A percentile compares a stretch with the other conserved stretches of the same genome.
Conservation (phyloP, 2,113 vertebrate genomes). For the Solea solea region DNA sequence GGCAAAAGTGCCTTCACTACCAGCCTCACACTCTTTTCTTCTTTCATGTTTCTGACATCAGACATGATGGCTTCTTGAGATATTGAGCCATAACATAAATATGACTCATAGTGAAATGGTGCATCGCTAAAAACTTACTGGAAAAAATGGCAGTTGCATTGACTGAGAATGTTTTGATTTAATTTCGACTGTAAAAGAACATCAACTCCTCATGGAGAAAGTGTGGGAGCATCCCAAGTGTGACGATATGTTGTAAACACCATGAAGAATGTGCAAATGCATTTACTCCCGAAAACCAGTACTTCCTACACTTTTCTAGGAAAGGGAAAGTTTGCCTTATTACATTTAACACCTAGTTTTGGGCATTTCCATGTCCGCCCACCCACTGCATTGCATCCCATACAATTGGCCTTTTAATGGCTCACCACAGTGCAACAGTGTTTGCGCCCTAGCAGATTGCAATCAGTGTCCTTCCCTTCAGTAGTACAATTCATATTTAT, state of each 20-base stretch:
- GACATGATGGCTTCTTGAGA: constrained; percentile 53
- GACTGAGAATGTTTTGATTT: constrained; percentile 17
- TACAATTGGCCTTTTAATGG: constrained; percentile 87
- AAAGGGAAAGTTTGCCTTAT: constrained; percentile 78
- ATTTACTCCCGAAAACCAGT: constrained; percentile 65
- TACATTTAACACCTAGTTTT: constrained; percentile 85
- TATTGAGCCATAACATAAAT: constrained; percentile 53
- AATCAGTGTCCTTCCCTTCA: constrained; percentile 83
- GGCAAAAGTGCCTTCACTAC: constrained; percentile 57
- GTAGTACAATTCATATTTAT: constrained; percentile 90
- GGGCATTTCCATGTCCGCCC: constrained; percentile 84
- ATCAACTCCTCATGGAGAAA: background rate
- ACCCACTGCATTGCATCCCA: constrained; percentile 71
- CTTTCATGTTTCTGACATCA: constrained; percentile 62
- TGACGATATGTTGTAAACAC: constrained; percentile 20
- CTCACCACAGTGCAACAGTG: constrained; percentile 86
- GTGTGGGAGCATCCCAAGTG: background rate
- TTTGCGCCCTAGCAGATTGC: constrained; percentile 84
- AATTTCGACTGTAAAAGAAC: constrained; percentile 16
- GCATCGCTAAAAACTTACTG: constrained; percentile 47
- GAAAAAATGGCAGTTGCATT: constrained; percentile 27
- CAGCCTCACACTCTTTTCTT: constrained; percentile 63
- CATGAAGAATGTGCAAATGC: constrained; percentile 33
- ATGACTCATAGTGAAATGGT: constrained; percentile 47
- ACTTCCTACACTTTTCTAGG: constrained; percentile 85